A percentile compares a stretch with the other conserved stretches of the same genome.
Evolutionary conservation across 2,888 invertebrate genomes (phyloP).

Genomic region (Hirudinaria manillensis): DNA sequence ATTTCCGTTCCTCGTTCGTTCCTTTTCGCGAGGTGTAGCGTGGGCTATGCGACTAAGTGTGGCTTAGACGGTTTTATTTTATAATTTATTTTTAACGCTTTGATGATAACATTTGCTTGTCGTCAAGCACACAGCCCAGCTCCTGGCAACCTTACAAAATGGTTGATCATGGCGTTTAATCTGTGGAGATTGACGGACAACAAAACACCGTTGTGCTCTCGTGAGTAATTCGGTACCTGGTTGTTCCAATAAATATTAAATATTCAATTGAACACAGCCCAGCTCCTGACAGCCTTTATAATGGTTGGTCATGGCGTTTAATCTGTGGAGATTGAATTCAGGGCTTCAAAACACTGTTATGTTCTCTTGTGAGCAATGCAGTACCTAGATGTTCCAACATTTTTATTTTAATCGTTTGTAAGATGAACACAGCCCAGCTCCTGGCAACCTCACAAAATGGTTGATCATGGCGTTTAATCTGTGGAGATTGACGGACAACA

Average conservation of each 20-base stretch:
- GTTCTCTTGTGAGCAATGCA: no score
- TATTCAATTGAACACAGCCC: not conserved
- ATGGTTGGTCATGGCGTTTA: not conserved
- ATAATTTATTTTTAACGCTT: no score
- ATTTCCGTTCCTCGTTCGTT: no score
- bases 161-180: constrained; percentile 2
- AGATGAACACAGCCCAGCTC: constrained; percentile 1
- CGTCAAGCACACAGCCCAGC: constrained; percentile 3
- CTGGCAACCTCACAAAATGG: not conserved
- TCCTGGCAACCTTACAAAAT: not conserved
- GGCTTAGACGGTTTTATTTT: no score
- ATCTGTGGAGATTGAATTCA: not conserved
- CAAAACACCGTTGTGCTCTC: no score
- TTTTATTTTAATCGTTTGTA: no score
- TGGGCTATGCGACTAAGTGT: no score
- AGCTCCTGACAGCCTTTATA: not conserved
- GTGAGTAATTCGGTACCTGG: no score
- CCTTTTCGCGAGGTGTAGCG: no score
- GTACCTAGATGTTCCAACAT: no score
- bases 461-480: constrained; percentile 2
- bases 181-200: not conserved
- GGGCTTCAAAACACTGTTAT: no score
- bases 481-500: not conserved
- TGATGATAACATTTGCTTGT: no score
- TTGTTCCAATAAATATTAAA: not conserved